phyloP scores from a whole-genome alignment of 2,888 invertebrate genomes.

The Calliphora vomitoria region DNA sequence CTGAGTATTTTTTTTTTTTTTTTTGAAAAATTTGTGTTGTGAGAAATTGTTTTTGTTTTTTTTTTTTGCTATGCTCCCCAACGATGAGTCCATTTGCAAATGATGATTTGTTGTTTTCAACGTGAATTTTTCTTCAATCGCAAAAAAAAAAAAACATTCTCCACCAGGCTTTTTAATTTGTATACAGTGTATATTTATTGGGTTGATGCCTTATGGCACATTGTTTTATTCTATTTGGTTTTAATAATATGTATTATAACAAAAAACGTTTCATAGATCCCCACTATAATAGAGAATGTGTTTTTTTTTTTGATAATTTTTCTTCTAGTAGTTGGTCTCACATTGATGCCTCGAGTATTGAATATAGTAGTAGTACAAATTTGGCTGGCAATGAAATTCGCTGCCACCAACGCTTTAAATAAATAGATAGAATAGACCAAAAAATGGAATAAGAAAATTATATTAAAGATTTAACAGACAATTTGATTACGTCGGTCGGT shows the following conservation, averaged over 20 bases:
- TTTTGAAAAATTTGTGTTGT: constrained; percentile 1
- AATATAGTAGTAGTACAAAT: constrained; percentile 41
- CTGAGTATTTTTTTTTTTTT: constrained; percentile 32
- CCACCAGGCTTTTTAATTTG: constrained; percentile 21
- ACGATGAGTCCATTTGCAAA: constrained; percentile 54
- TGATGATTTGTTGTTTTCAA: constrained; percentile 62
- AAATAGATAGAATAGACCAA: constrained; percentile 42
- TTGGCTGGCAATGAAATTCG: constrained; percentile 70
- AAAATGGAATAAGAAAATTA: constrained; percentile 7
- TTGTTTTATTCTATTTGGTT: constrained; percentile 64
- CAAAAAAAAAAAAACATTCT: constrained; percentile 18
- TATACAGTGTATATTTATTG: constrained; percentile 37
- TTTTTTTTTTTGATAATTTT: constrained; percentile 60
- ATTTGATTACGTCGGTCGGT: constrained; percentile 59
- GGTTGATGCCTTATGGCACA: constrained; percentile 64
- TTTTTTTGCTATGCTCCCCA: constrained; percentile 30
- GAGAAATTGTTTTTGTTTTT: constrained; percentile 25
- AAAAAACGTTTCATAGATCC: constrained; percentile 26
- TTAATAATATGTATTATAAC: constrained; percentile 53
- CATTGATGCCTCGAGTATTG: constrained; percentile 48
- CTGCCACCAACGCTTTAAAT: constrained; percentile 60
- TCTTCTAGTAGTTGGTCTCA: constrained; percentile 56
- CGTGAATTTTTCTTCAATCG: constrained; percentile 36
- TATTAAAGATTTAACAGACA: constrained; percentile 60
- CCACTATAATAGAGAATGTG: constrained; percentile 45